Conservation (phyloP, 2,797 vertebrate species). For the Sarcoramphus papa region DNA sequence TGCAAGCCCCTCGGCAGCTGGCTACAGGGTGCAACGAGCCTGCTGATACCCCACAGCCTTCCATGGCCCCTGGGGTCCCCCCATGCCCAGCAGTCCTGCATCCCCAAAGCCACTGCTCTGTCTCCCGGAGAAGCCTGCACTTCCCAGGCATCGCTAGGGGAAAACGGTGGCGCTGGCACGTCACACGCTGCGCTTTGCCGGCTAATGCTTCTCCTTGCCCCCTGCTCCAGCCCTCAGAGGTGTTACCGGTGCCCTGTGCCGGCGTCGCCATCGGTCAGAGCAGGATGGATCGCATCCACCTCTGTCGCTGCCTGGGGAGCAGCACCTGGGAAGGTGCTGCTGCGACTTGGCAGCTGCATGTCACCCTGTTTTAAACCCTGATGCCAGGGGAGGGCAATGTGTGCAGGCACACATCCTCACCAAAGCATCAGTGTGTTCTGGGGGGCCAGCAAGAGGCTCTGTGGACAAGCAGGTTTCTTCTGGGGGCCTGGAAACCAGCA, state of each 20-base stretch:
- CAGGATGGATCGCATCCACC: rapidly evolving
- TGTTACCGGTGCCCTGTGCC: rapidly evolving
- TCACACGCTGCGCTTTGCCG: background rate
- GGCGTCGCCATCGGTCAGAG: rapidly evolving
- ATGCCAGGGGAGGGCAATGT: background rate
- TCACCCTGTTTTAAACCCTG: background rate
- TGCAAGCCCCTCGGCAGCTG: background rate
- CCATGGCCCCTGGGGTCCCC: background rate
- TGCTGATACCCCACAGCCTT: background rate
- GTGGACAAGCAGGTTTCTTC: background rate
- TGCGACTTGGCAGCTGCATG: background rate
- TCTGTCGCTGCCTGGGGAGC: background rate
- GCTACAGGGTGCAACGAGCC: background rate
- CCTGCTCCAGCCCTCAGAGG: background rate
- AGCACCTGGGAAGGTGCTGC: background rate
- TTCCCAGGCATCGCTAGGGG: background rate
- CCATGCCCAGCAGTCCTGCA: background rate
- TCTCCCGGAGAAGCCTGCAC: background rate
- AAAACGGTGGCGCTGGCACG: rapidly evolving
- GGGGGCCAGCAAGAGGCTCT: background rate
- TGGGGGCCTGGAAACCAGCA: background rate
- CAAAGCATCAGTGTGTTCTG: background rate
- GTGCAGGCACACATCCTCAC: background rate
- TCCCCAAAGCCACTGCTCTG: background rate
- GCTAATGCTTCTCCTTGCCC: background rate